These are phyloP conservation scores for Cryptops parisi DNA, from an alignment of 2,888 invertebrate species.

Conservation along the genomic window DNA sequence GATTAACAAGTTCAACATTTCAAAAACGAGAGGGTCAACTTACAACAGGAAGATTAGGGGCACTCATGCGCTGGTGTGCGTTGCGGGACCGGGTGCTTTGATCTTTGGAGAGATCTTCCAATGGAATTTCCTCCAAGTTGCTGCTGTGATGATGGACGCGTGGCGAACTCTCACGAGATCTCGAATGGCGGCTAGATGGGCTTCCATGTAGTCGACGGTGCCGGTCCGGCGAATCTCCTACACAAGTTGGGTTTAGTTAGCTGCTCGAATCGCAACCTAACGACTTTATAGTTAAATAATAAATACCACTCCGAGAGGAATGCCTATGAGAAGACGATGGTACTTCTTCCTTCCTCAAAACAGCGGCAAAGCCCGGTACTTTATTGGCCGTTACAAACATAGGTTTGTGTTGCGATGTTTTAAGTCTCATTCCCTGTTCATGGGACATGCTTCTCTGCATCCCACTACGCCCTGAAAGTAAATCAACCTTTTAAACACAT, in stretches of 20 bases:
- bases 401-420: conserved; percentile 14
- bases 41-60: conserved; percentile 13
- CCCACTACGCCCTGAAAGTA: not conserved
- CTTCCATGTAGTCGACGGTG: conserved; percentile 19
- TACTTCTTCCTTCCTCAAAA: conserved; percentile 18
- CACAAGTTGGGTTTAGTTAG: too few relatives aligned
- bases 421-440: conserved; percentile 8
- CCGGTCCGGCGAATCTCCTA: conserved; percentile 14
- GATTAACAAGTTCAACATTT: not conserved
- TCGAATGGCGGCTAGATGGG: conserved; percentile 16
- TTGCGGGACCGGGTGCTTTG: conserved; percentile 21
- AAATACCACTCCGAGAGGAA: conserved; percentile 4
- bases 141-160: conserved; percentile 16
- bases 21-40: not conserved
- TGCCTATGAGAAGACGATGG: not conserved
- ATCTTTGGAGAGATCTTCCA: conserved; percentile 28
- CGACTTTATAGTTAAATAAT: not conserved
- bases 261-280: too few relatives aligned
- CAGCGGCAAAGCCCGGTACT: conserved; percentile 21
- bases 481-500: too few relatives aligned
- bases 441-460: conserved; percentile 10
- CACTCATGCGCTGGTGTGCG: conserved; percentile 16
- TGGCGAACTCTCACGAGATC: conserved; percentile 20
- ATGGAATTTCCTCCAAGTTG: conserved; percentile 28
- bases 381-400: conserved; percentile 17